phyloP scores from a whole-genome alignment of 1,140 invertebrate species.

The Lepidurus couesii region DNA sequence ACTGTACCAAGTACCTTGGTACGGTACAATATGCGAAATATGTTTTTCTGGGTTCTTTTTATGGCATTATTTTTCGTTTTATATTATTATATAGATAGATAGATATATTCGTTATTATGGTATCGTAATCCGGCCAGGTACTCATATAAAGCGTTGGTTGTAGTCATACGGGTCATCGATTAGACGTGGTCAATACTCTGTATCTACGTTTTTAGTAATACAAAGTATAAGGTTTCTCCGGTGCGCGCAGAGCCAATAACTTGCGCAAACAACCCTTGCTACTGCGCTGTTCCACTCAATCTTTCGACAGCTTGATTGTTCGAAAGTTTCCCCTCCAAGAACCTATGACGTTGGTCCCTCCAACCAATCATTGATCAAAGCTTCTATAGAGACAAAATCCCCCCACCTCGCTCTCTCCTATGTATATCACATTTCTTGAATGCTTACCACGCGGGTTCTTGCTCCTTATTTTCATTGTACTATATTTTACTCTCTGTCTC shows the following conservation, averaged over 20 bases:
- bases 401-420: neutral
- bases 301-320: constrained; percentile 17
- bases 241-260: constrained; percentile 11
- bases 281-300: constrained; percentile 18
- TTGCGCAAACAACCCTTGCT: constrained; percentile 19
- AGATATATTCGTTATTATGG: neutral
- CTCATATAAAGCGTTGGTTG: neutral
- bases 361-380: constrained; percentile 13
- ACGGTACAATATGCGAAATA: neutral
- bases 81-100: neutral
- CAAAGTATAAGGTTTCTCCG: neutral
- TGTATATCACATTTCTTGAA: neutral
- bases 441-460: neutral
- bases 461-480: neutral
- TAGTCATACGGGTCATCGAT: constrained; percentile 19
- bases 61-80: neutral
- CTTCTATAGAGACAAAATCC: neutral
- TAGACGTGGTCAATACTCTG: constrained; percentile 6
- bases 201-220: neutral
- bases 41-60: neutral
- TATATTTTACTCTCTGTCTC: neutral
- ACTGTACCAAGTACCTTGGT: neutral
- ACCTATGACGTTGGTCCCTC: neutral
- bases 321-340: neutral
- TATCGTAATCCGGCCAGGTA: neutral